These are phyloP conservation scores for Muraenolepis orangiensis DNA, from an alignment of 2,797 vertebrate species.

Conservation along the genomic window DNA sequence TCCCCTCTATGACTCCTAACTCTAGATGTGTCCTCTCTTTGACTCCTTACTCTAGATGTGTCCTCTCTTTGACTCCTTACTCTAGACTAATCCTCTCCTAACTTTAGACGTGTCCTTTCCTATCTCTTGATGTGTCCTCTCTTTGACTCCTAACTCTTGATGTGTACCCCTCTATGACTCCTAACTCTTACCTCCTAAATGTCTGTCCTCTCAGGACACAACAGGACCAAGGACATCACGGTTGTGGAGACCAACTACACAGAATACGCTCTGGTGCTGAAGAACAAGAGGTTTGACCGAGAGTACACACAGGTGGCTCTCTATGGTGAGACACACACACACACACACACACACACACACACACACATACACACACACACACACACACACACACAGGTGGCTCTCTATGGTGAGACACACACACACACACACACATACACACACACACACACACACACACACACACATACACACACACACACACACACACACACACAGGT, in stretches of 20 bases:
- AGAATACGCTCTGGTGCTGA: conserved; percentile 75
- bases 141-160: neutral
- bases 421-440: neutral
- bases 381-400: too few relatives aligned
- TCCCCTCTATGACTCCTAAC: neutral
- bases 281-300: conserved; percentile 72
- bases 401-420: neutral
- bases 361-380: neutral
- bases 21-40: neutral
- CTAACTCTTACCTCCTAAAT: neutral
- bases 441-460: neutral
- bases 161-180: neutral
- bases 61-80: neutral
- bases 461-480: neutral
- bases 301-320: conserved; percentile 77
- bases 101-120: neutral
- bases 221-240: conserved; percentile 74
- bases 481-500: neutral
- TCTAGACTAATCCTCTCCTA: neutral
- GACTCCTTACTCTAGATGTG: neutral
- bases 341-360: neutral
- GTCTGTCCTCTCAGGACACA: conserved; percentile 59
- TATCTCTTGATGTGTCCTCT: neutral
- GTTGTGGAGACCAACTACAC: conserved; percentile 78
- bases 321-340: conserved; percentile 64